Conservation (phyloP, 2,113 vertebrate genomes). For the Lipotes vexillifer region DNA sequence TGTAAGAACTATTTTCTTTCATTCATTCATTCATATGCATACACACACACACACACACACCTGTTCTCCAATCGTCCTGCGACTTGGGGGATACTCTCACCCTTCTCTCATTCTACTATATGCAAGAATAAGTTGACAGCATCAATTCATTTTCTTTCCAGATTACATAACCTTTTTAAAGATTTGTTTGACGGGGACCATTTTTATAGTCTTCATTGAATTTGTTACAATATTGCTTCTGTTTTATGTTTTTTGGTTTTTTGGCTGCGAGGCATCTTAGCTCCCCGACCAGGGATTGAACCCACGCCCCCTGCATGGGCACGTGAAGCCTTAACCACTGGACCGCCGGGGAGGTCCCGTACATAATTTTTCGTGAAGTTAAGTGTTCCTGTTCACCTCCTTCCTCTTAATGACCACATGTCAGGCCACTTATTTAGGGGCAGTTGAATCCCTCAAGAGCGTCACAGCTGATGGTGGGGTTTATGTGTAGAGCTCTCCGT, state of each 20-base stretch:
- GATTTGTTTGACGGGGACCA: no score
- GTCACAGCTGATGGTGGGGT: fast-evolving
- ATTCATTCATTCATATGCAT: background rate
- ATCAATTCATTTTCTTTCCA: background rate
- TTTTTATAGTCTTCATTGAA: no score
- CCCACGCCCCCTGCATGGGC: no score
- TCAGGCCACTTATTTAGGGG: background rate
- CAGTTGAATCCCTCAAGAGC: background rate
- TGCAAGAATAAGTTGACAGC: fast-evolving
- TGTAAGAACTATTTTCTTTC: background rate
- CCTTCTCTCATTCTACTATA: no score
- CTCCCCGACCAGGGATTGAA: no score
- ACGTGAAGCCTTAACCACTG: no score
- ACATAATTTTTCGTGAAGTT: background rate
- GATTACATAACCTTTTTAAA: background rate
- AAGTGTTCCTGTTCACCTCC: background rate
- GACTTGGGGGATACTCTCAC: fast-evolving
- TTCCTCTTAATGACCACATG: background rate
- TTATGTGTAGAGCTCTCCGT: background rate
- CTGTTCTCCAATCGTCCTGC: background rate
- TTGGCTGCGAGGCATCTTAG: no score
- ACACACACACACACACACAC: background rate
- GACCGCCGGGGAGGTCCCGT: no score
- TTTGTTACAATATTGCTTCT: no score
- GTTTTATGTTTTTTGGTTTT: no score